Evolutionary conservation across 2,888 invertebrate genomes (phyloP).

Genomic region (Myopa testacea): DNA sequence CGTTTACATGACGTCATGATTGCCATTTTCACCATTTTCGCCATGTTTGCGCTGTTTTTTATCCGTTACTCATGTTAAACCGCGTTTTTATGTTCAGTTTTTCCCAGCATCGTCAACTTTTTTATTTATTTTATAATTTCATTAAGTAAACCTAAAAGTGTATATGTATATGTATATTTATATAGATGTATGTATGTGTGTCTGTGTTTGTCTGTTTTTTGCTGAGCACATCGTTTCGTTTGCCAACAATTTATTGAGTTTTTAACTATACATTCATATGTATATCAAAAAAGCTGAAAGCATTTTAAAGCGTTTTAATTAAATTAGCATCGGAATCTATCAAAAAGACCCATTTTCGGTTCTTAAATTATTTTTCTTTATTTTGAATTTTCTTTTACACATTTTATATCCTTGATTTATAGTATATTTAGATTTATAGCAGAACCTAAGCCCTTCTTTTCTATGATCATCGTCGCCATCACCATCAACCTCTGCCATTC

Average conservation of each 20-base stretch:
- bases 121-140: constrained; percentile 5
- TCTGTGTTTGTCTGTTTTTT: not conserved
- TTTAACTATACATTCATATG: not conserved
- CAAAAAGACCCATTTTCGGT: too few relatives aligned
- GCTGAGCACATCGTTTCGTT: not conserved
- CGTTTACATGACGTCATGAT: constrained; percentile 14
- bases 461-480: not conserved
- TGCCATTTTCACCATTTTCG: not conserved
- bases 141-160: not conserved
- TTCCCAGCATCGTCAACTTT: not conserved
- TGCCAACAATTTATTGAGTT: not conserved
- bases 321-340: too few relatives aligned
- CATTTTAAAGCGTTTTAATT: too few relatives aligned
- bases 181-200: not conserved
- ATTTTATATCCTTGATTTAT: too few relatives aligned
- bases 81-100: not conserved
- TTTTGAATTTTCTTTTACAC: too few relatives aligned
- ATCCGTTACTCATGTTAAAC: not conserved
- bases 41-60: constrained; percentile 20
- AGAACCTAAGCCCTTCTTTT: not conserved
- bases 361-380: too few relatives aligned
- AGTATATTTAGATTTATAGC: not conserved
- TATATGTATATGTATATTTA: too few relatives aligned
- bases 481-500: not conserved
- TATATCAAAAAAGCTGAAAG: too few relatives aligned